Percentiles rank a stretch among this genome's conserved stretches.
Conservation (phyloP, 2,113 vertebrate species). For the Sus scrofa region DNA sequence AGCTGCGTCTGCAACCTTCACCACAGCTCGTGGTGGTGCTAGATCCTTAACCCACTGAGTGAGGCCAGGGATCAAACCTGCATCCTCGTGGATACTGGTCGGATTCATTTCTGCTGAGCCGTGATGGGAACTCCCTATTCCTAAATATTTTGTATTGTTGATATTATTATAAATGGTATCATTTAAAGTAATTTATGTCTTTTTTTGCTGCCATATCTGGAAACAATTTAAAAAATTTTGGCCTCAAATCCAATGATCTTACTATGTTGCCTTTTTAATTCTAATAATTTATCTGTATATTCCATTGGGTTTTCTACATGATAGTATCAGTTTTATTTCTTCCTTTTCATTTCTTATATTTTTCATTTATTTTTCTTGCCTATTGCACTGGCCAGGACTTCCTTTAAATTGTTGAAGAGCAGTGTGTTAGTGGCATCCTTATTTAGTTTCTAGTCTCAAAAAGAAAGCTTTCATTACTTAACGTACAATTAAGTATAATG, state of each 20-base stretch:
- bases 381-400: not conserved
- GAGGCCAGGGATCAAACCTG: too few relatives aligned
- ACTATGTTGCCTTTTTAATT: not conserved
- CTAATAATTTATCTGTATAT: not conserved
- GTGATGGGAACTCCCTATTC: not conserved
- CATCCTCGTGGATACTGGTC: too few relatives aligned
- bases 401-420: not conserved
- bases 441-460: slow-evolving; percentile 1
- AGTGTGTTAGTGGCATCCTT: not conserved
- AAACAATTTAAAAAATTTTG: not conserved
- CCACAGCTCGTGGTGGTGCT: too few relatives aligned
- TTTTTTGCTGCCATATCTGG: not conserved
- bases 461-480: not conserved
- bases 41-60: too few relatives aligned
- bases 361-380: not conserved
- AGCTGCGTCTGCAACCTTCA: too few relatives aligned
- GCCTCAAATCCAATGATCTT: not conserved
- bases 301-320: not conserved
- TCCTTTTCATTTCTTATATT: not conserved
- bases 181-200: not conserved
- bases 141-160: not conserved
- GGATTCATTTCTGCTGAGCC: too few relatives aligned
- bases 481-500: not conserved
- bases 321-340: not conserved
- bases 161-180: not conserved